A percentile compares a stretch with the other conserved stretches of the same genome.
Conservation (phyloP, 1,140 invertebrate genomes). For the Linepithema humile region DNA sequence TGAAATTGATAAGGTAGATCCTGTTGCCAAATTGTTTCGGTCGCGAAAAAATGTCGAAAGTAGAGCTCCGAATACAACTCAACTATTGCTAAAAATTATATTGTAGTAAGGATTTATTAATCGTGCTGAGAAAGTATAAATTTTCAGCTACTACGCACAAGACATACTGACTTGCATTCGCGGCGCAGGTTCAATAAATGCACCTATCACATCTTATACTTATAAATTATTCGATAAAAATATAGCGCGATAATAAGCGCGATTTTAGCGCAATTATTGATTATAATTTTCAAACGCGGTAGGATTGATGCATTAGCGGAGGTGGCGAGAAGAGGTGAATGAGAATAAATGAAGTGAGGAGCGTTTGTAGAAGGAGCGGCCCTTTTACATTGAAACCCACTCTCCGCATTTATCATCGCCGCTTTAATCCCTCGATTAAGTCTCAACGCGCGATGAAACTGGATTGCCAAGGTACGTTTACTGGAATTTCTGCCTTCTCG, state of each 20-base stretch:
- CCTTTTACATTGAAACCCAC: conserved; percentile 33
- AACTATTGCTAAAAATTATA: background rate
- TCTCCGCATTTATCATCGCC: conserved; percentile 60
- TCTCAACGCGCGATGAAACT: conserved; percentile 28
- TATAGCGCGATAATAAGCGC: no score
- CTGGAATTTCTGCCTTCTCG: conserved; percentile 7
- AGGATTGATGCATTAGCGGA: background rate
- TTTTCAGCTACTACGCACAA: no score
- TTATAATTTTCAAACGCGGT: background rate
- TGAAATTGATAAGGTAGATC: background rate
- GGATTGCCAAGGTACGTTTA: conserved; percentile 35
- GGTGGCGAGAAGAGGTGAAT: conserved; percentile 10
- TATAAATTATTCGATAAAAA: no score
- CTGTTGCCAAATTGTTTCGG: conserved; percentile 15
- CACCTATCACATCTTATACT: no score
- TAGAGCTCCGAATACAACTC: background rate
- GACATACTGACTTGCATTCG: no score
- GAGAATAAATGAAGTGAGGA: conserved; percentile 48
- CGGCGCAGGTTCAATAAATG: no score
- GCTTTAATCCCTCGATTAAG: conserved; percentile 55
- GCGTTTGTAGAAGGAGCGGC: conserved; percentile 64
- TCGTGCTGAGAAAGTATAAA: no score
- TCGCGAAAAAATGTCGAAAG: background rate
- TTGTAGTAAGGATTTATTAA: no score
- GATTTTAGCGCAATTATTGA: no score